Conservation (phyloP, 2,113 vertebrate genomes). For the Toxotes jaculatrix region DNA sequence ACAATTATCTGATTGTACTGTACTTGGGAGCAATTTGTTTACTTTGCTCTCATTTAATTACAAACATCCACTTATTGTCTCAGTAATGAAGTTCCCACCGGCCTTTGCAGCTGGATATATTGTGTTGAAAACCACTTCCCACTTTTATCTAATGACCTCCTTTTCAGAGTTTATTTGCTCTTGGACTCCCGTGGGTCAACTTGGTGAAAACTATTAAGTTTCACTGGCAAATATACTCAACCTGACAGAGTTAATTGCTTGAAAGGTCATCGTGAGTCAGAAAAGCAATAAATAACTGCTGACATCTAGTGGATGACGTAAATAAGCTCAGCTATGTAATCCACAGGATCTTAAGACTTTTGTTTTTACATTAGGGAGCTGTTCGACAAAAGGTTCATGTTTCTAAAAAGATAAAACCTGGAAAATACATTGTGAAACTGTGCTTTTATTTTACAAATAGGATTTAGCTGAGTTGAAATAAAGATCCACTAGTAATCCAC, state of each 20-base stretch:
- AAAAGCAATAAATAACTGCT: constrained; percentile 45
- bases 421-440: not conserved
- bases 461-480: not conserved
- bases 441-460: not conserved
- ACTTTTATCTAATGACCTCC: constrained; percentile 30
- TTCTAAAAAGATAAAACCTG: not conserved
- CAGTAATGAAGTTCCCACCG: constrained; percentile 25
- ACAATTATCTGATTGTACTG: constrained; percentile 16
- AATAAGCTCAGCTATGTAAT: not conserved
- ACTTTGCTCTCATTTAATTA: not conserved
- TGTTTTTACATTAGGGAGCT: not conserved
- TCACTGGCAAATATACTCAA: not conserved
- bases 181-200: not conserved
- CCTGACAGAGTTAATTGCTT: constrained; percentile 8
- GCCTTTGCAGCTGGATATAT: constrained; percentile 8
- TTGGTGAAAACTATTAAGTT: not conserved
- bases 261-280: constrained; percentile 2
- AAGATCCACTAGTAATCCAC: not conserved
- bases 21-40: constrained; percentile 27
- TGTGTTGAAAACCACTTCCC: not conserved
- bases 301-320: constrained; percentile 71
- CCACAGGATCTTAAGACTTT: not conserved
- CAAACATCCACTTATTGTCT: constrained; percentile 59
- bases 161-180: not conserved
- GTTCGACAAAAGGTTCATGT: not conserved